Conservation (phyloP, 1,140 invertebrate species). For the Apis cerana region DNA sequence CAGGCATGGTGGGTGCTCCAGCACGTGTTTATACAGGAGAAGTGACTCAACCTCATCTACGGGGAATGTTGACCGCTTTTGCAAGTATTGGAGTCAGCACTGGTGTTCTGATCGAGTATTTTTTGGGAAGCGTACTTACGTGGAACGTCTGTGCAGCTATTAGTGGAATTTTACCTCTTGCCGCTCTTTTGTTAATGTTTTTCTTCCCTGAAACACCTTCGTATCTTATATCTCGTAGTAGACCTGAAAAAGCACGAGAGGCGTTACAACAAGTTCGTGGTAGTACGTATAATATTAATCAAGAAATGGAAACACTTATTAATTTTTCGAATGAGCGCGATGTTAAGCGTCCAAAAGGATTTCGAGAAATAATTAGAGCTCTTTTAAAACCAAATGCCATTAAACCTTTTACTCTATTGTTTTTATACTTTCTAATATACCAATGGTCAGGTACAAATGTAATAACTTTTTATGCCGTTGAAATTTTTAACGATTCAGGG, state of each 20-base stretch:
- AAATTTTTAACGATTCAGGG: constrained; percentile 87
- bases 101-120: constrained; percentile 85
- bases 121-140: constrained; percentile 82
- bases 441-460: constrained; percentile 89
- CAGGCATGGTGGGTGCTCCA: constrained; percentile 87
- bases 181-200: constrained; percentile 83
- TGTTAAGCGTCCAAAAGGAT: constrained; percentile 81
- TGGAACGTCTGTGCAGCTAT: constrained; percentile 85
- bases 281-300: constrained; percentile 84
- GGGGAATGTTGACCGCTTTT: constrained; percentile 85
- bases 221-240: constrained; percentile 85
- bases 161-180: constrained; percentile 82
- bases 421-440: constrained; percentile 87
- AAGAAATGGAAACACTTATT: constrained; percentile 84
- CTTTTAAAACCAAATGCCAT: constrained; percentile 84
- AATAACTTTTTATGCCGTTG: constrained; percentile 89
- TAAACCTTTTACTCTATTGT: constrained; percentile 85
- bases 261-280: constrained; percentile 84
- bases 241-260: constrained; percentile 83
- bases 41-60: constrained; percentile 86
- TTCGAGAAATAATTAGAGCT: constrained; percentile 82
- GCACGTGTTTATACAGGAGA: constrained; percentile 86
- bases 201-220: constrained; percentile 88
- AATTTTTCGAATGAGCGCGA: constrained; percentile 85
- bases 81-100: constrained; percentile 85